These are phyloP conservation scores for Heliothis subflexa DNA, from an alignment of 1,140 invertebrate genomes.

Conservation along the genomic window DNA sequence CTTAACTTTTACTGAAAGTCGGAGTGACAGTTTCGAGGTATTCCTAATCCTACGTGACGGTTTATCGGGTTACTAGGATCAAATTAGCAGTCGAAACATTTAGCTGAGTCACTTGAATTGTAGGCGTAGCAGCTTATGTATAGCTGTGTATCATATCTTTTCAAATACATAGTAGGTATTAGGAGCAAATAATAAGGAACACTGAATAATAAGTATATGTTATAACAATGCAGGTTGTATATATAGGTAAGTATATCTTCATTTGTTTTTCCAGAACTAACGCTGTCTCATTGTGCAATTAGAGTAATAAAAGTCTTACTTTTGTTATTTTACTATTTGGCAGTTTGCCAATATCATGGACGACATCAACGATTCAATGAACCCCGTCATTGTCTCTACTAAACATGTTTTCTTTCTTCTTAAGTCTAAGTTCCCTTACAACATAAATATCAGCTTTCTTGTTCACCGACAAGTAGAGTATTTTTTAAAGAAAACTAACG, in stretches of 20 bases:
- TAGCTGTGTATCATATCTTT: too few relatives aligned
- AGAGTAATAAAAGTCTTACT: not conserved
- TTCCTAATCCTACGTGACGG: constrained; percentile 8
- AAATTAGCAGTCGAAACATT: constrained; percentile 24
- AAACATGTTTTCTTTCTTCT: not conserved
- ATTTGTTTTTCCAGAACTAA: too few relatives aligned
- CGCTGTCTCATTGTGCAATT: too few relatives aligned
- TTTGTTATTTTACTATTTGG: constrained; percentile 13
- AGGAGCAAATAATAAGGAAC: too few relatives aligned
- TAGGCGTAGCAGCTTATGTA: not conserved
- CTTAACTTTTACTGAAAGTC: constrained; percentile 21
- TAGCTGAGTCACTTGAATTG: not conserved
- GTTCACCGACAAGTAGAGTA: too few relatives aligned
- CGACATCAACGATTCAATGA: constrained; percentile 3
- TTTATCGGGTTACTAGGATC: constrained; percentile 16
- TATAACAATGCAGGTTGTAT: too few relatives aligned
- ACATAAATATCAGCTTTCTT: too few relatives aligned
- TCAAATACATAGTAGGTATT: too few relatives aligned
- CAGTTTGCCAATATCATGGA: not conserved
- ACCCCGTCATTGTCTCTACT: not conserved
- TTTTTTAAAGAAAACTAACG: too few relatives aligned
- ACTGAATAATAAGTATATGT: too few relatives aligned
- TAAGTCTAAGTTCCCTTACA: too few relatives aligned
- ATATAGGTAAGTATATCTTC: too few relatives aligned
- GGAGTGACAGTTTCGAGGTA: constrained; percentile 3